A percentile compares a stretch with the other conserved stretches of the same genome.
Conservation (phyloP, 2,113 vertebrate species). For the Archocentrus centrarchus region DNA sequence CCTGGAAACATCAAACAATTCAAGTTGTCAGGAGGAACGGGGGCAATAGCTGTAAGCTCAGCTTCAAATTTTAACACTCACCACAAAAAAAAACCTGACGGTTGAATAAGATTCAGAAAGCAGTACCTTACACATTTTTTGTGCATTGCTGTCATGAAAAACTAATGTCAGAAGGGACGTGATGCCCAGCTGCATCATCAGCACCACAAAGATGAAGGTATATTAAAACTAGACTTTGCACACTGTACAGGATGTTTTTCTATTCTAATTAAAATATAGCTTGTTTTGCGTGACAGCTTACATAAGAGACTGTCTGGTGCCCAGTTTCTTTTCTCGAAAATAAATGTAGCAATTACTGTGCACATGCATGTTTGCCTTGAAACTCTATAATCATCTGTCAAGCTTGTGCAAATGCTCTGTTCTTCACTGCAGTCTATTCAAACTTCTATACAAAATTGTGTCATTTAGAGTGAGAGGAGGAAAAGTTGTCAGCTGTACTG, state of each 20-base stretch:
- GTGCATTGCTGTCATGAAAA: not conserved
- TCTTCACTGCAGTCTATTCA: not conserved
- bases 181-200: conserved; percentile 4
- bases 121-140: conserved; percentile 1
- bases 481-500: not conserved
- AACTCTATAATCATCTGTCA: not conserved
- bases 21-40: not conserved
- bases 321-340: not conserved
- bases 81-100: not conserved
- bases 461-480: not conserved
- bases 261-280: conserved; percentile 1
- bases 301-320: not conserved
- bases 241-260: not conserved
- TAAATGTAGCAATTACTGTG: not conserved
- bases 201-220: not conserved
- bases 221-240: conserved; percentile 4
- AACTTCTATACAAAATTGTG: not conserved
- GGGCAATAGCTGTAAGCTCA: conserved; percentile 13
- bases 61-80: not conserved
- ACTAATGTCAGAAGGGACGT: not conserved
- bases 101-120: not conserved
- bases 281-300: conserved; percentile 2
- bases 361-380: not conserved
- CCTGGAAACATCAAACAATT: conserved; percentile 7
- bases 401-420: not conserved